Evolutionary conservation across 1,140 invertebrate species (phyloP).

Genomic region (Penaeus indicus): DNA sequence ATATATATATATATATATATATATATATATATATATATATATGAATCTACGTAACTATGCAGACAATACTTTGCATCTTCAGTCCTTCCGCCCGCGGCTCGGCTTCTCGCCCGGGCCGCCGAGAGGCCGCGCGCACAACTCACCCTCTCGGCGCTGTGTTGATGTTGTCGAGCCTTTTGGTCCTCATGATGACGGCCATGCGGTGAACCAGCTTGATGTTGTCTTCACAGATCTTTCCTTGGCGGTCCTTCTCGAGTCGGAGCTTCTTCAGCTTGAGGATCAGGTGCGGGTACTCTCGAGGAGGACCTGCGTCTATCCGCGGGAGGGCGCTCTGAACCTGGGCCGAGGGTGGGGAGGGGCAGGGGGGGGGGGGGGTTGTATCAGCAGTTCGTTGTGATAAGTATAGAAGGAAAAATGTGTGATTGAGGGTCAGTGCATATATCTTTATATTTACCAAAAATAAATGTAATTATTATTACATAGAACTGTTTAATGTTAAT

Average conservation of each 20-base stretch:
- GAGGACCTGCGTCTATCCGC: constrained; percentile 56
- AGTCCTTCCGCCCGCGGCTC: background rate
- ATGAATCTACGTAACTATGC: too few species aligned
- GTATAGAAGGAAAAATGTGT: background rate
- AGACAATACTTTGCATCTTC: too few species aligned
- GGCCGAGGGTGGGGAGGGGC: too few species aligned
- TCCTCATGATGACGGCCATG: constrained; percentile 65
- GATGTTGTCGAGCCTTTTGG: constrained; percentile 61
- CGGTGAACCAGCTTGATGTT: constrained; percentile 64
- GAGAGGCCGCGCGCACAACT: background rate
- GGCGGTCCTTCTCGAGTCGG: constrained; percentile 60
- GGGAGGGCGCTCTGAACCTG: constrained; percentile 63
- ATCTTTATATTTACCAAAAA: too few species aligned
- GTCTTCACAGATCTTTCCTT: constrained; percentile 60
- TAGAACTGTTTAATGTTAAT: too few species aligned
- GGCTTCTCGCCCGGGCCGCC: background rate
- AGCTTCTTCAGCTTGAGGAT: constrained; percentile 61
- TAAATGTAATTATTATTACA: too few species aligned
- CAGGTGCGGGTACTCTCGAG: constrained; percentile 59
- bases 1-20: too few species aligned
- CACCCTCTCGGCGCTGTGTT: constrained; percentile 49
- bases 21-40: too few species aligned
- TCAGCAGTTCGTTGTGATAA: too few species aligned
- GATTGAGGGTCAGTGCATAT: background rate
- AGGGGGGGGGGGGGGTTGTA: background rate